These are phyloP conservation scores for Nasua narica DNA, from an alignment of 2,797 vertebrate species.

Conservation along the genomic window DNA sequence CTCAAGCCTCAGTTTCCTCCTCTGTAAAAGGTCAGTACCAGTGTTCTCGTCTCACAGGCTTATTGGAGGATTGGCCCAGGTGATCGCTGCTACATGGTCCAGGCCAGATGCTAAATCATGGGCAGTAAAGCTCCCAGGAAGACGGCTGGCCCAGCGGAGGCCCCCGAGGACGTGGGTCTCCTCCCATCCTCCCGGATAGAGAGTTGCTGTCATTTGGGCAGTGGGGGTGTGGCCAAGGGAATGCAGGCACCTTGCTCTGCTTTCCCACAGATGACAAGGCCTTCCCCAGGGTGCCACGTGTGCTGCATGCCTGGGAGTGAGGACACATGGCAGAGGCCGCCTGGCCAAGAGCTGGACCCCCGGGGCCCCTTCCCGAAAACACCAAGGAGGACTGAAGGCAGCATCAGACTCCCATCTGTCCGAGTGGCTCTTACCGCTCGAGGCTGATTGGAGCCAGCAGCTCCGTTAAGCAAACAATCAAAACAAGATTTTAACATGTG, in stretches of 20 bases:
- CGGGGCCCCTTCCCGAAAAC: not conserved
- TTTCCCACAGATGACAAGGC: not conserved
- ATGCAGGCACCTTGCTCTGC: not conserved
- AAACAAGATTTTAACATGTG: not conserved
- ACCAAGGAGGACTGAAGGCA: not conserved
- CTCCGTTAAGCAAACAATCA: not conserved
- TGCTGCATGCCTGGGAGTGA: not conserved
- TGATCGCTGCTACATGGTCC: not conserved
- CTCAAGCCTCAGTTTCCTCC: not conserved
- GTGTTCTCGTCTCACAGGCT: not conserved
- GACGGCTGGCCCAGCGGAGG: not conserved
- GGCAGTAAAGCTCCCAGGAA: fast-evolving
- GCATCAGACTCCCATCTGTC: not conserved
- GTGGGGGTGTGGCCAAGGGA: not conserved
- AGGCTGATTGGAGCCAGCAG: not conserved
- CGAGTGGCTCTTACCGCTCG: not conserved
- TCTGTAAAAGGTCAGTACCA: not conserved
- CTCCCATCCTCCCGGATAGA: not conserved
- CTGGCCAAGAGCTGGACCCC: not conserved
- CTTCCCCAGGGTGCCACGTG: not conserved
- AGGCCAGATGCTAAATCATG: fast-evolving
- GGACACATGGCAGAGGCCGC: not conserved
- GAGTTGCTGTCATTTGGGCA: not conserved
- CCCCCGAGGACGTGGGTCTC: fast-evolving
- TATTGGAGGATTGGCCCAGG: no score